These are phyloP conservation scores for Hippocampus abdominalis DNA, from an alignment of 2,113 vertebrate species.

Conservation along the genomic window DNA sequence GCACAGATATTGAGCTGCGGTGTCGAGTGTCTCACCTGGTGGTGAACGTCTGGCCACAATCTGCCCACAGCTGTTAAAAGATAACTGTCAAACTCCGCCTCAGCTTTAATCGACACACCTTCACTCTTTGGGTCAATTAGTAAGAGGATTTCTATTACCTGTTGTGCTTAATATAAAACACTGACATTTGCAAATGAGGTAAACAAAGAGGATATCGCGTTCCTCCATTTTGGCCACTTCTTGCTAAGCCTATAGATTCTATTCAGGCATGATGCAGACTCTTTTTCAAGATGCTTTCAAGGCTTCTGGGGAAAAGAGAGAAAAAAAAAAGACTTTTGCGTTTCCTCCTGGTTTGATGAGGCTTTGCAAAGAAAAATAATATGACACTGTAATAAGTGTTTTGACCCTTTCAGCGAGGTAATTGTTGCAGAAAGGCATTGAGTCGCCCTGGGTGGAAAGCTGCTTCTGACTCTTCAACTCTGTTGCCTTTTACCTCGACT, in stretches of 20 bases:
- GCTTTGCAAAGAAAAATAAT: slow-evolving; percentile 45
- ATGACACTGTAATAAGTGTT: slow-evolving; percentile 23
- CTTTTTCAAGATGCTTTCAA: slow-evolving; percentile 22
- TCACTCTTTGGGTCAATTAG: slow-evolving; percentile 22
- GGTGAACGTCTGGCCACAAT: slow-evolving; percentile 29
- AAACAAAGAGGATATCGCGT: slow-evolving; percentile 32
- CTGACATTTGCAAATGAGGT: not conserved
- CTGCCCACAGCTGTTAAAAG: not conserved
- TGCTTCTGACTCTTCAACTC: slow-evolving; percentile 27
- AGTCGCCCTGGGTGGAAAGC: slow-evolving; percentile 45
- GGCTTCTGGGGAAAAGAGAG: slow-evolving; percentile 5
- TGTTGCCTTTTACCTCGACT: slow-evolving; percentile 37
- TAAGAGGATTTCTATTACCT: slow-evolving; percentile 7
- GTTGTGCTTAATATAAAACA: slow-evolving; percentile 4
- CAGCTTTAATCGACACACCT: not conserved
- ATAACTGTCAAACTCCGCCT: slow-evolving; percentile 22
- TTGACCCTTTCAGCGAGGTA: slow-evolving; percentile 56
- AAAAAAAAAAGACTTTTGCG: slow-evolving; percentile 7
- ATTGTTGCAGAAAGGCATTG: slow-evolving; percentile 51
- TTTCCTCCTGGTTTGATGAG: slow-evolving; percentile 48
- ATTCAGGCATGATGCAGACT: slow-evolving; percentile 18
- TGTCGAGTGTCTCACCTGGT: slow-evolving; percentile 50
- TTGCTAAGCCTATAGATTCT: slow-evolving; percentile 31
- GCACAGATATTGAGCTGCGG: slow-evolving; percentile 32
- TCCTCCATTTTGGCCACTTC: slow-evolving; percentile 43